phyloP scores from a whole-genome alignment of 1,140 invertebrate genomes.

The Leptoteleia sp. region DNA sequence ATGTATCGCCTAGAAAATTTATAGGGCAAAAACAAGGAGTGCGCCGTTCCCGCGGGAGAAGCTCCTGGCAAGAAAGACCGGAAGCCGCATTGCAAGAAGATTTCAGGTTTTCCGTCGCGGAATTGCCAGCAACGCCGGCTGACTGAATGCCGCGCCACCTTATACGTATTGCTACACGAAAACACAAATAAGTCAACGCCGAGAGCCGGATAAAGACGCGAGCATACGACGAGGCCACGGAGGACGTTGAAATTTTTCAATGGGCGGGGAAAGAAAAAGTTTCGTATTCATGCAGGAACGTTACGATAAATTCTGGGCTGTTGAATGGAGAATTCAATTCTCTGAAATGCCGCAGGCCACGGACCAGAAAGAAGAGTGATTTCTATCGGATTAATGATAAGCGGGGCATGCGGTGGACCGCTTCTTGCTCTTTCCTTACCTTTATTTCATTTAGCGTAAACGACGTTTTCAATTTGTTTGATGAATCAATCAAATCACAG shows the following conservation, averaged over 20 bases:
- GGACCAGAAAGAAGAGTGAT: slow-evolving; percentile 48
- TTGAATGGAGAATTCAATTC: slow-evolving; percentile 77
- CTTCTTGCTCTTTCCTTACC: neutral
- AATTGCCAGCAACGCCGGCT: slow-evolving; percentile 9
- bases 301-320: slow-evolving; percentile 76
- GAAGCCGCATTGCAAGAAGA: slow-evolving; percentile 42
- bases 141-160: slow-evolving; percentile 32
- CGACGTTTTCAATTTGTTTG: neutral
- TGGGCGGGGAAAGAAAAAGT: slow-evolving; percentile 67
- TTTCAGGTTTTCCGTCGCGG: slow-evolving; percentile 36
- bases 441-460: slow-evolving; percentile 2
- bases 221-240: slow-evolving; percentile 35
- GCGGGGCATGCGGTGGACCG: neutral
- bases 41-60: slow-evolving; percentile 6
- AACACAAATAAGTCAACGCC: slow-evolving; percentile 17
- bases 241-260: slow-evolving; percentile 63
- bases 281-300: slow-evolving; percentile 74
- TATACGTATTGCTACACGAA: slow-evolving; percentile 9
- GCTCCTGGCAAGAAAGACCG: slow-evolving; percentile 28
- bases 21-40: slow-evolving; percentile 38
- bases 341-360: slow-evolving; percentile 57
- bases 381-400: slow-evolving; percentile 53
- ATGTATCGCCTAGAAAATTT: slow-evolving; percentile 63
- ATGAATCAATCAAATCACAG: too few relatives aligned
- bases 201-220: slow-evolving; percentile 25